phyloP scores from a whole-genome alignment of 2,113 vertebrate genomes.

The Enhydra lutris region DNA sequence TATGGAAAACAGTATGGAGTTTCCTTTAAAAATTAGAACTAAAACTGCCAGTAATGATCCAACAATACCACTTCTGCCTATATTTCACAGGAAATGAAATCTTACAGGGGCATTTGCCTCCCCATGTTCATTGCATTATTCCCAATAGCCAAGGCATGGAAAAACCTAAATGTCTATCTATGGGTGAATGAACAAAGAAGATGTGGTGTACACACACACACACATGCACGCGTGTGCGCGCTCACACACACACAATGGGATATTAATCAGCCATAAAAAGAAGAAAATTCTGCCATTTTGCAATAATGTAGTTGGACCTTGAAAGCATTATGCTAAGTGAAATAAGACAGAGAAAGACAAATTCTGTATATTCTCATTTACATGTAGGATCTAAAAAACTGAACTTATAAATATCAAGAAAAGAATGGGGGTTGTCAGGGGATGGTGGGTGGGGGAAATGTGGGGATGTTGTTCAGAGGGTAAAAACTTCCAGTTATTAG shows the following conservation, averaged over 20 bases:
- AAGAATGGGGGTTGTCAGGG: not conserved
- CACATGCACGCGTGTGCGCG: fast-evolving
- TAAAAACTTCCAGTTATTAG: not conserved
- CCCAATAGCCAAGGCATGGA: not conserved
- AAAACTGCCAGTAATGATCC: not conserved
- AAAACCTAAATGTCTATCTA: not conserved
- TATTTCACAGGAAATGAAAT: not conserved
- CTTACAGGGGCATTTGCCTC: not conserved
- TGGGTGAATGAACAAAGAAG: not conserved
- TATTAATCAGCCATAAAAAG: not conserved
- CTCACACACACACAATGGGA: fast-evolving
- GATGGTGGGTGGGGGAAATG: not conserved
- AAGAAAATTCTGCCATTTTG: not conserved
- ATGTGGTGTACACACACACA: not conserved
- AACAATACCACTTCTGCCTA: not conserved
- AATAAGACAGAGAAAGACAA: not conserved
- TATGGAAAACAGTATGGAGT: not conserved
- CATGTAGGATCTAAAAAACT: not conserved
- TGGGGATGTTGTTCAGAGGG: not conserved
- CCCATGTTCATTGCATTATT: not conserved
- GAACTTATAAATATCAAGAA: not conserved
- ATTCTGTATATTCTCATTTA: not conserved
- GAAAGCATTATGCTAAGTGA: not conserved
- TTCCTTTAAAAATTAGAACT: not conserved
- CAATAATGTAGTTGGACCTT: not conserved